Base-by-base conservation (phyloP, 1,140 invertebrate genomes). In the Ostrea edulis region DNA sequence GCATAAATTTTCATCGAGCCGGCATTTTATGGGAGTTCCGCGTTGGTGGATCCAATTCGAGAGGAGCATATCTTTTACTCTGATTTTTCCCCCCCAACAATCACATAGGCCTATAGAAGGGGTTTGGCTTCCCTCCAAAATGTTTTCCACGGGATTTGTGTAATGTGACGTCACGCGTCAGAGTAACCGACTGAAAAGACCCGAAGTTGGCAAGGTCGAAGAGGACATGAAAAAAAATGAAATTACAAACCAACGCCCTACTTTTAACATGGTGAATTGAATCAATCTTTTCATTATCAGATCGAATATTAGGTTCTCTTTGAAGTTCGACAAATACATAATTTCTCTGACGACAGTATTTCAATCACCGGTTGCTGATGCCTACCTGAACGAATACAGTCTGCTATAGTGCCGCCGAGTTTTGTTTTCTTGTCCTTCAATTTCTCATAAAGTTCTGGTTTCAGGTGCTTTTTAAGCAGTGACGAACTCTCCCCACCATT, bases 341-440 rank as follows among this genome's bases (percentile, higher is more conserved):
- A 71, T 14, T 12, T 71, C 25, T 71, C 11, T 35, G 12, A 7
- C 11, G 0, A 14, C 5, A 11, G 9, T 35, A 25, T 71, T 71
- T 71, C 29, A 29, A 25, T 8, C n/a, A 11, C 29, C 68, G 22
- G 29, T 25, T 35, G 9, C 25, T 29, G 25, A 71, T 12, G 25
- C 68, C 68, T 82, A 92, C 93, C 93, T 87, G 93, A 92, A 14
- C 90, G 90, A 25, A 93, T 92, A 85, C 93, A 93, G 51, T 92
- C 90, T 12, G 88, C 89, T n/a, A 93, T 84, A 17, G 90, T 92
- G 12, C 92, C 92, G 20, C 91, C 91, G 52, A 93, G 90, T 35
- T 89, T 88, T 14, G 91, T 92, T 85, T 92, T 93, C 87, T 90
- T 88, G 77, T 87, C 87, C 65, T 93, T 93, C 0, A 92, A 84